A percentile compares a stretch with the other conserved stretches of the same genome.
phyloP scores from a whole-genome alignment of 2,113 vertebrate genomes.

The Phyllostomus discolor region DNA sequence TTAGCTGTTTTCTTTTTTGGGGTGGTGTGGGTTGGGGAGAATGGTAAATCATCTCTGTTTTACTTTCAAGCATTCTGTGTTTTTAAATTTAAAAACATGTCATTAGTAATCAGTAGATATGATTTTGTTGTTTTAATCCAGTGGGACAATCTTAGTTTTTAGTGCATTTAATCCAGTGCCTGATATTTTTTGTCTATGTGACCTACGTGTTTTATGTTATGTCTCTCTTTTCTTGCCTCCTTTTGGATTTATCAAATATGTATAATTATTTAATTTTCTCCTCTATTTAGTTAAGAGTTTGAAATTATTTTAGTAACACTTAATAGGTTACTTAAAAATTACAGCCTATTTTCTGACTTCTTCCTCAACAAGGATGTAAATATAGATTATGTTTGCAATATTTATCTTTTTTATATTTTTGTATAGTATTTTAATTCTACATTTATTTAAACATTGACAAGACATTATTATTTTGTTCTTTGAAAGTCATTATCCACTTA shows the following conservation, averaged over 20 bases:
- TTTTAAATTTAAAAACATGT: not conserved
- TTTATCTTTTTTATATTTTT: not conserved
- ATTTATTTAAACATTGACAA: not conserved
- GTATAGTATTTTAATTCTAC: not conserved
- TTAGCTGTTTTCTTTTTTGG: not conserved
- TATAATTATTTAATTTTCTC: not conserved
- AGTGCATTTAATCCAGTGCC: not conserved
- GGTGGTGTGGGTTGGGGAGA: rapidly evolving
- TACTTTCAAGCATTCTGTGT: not conserved
- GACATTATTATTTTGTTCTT: not conserved
- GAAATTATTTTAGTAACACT: not conserved
- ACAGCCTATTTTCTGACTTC: not conserved
- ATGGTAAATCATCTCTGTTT: not conserved
- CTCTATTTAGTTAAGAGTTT: not conserved
- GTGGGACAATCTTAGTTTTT: not conserved
- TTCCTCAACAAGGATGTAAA: not conserved
- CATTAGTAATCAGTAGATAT: not conserved
- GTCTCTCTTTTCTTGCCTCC: not conserved
- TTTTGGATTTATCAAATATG: not conserved
- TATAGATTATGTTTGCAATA: not conserved
- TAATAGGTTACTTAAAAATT: not conserved
- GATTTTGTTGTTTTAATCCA: not conserved
- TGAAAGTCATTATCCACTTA: not conserved
- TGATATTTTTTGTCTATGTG: not conserved
- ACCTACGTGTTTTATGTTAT: not conserved